Evolutionary conservation across 1,140 invertebrate genomes (phyloP), one percentile per base, ranked within the genome.

Genomic region (Drosophila pandora): DNA sequence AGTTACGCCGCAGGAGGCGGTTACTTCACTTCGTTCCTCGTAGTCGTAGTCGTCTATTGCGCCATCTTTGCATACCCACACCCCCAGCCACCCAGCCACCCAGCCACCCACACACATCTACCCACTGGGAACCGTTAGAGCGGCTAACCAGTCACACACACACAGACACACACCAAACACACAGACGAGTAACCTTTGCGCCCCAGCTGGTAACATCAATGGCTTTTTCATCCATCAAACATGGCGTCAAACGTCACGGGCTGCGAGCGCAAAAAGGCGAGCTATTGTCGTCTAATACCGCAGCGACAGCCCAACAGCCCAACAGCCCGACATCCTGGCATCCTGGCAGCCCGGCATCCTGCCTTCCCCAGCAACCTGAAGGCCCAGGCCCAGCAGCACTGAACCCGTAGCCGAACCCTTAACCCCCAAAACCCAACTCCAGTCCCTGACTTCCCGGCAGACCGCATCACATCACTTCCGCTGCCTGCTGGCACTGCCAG

Each of bases 201-300:
- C 83, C 83, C 84, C 83, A 89, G 83, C 83, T 88, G 83, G 83
- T 88, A 79, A 83, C 83, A 83, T 88, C 79, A 85, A 89, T 90
- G 87, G 85, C 81, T 90, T 85, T 88, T 88, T 88, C 83, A 88
- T 88, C 85, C 85, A 90, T 89, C 85, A 89, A 88, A 89, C 85
- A 89, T 90, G 85, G 85, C 85, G 85, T 90, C 85, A 89, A 89
- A 85, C 85, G 84, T 89, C 84, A 89, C 84, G 89, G 89, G 65
- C 80, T 79, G 82, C 80, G 80, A 76, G 79, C 77, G 73, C 77
- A 84, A 85, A 88, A 83, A 79, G 83, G 71, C 83, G 60, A 70
- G 81, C 81, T 82, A 90, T 90, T 90, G 84, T 90, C 87, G 81
- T 90, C 87, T 85, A 79, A 90, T 90, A 90, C 87, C 81, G 76